Evolutionary conservation across 92 coral and sea anemone genomes (phyloP).

Genomic region (Porites evermanni): DNA sequence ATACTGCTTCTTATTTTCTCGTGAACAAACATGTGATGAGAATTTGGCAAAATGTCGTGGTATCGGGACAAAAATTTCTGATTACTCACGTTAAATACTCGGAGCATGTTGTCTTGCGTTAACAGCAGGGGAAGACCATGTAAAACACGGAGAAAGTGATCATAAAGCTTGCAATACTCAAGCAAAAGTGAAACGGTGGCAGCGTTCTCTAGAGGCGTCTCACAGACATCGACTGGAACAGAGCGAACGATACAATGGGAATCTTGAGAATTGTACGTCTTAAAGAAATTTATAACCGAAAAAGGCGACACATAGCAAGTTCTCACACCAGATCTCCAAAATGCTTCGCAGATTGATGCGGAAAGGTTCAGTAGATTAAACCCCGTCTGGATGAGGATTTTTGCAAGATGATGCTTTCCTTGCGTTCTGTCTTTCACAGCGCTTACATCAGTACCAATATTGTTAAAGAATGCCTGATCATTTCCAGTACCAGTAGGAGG

Average conservation of each 20-base stretch:
- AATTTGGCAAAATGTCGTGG: conserved; percentile 51
- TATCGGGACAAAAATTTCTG: conserved; percentile 55
- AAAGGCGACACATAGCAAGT: conserved; percentile 29
- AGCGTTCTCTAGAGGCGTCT: conserved; percentile 55
- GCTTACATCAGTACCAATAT: neutral
- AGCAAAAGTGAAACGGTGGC: conserved; percentile 46
- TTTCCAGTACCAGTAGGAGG: conserved; percentile 55
- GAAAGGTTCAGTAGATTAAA: conserved; percentile 57
- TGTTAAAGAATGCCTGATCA: conserved; percentile 54
- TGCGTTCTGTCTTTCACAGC: neutral
- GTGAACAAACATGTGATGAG: conserved; percentile 57
- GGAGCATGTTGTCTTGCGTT: conserved; percentile 78
- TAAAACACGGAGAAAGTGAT: conserved; percentile 43
- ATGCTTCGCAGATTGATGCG: conserved; percentile 6
- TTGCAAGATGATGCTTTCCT: conserved; percentile 1
- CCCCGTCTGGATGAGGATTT: conserved; percentile 50
- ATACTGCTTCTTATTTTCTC: conserved; percentile 5
- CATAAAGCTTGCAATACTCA: conserved; percentile 61
- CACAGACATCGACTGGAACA: conserved; percentile 33
- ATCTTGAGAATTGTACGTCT: conserved; percentile 22
- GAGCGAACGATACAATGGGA: conserved; percentile 40
- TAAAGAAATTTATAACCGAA: conserved; percentile 41
- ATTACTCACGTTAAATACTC: conserved; percentile 38
- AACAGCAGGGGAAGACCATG: conserved; percentile 77
- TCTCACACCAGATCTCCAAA: conserved; percentile 17